Evolutionary conservation across 2,888 invertebrate genomes (phyloP).

Genomic region (Atrina japonica): DNA sequence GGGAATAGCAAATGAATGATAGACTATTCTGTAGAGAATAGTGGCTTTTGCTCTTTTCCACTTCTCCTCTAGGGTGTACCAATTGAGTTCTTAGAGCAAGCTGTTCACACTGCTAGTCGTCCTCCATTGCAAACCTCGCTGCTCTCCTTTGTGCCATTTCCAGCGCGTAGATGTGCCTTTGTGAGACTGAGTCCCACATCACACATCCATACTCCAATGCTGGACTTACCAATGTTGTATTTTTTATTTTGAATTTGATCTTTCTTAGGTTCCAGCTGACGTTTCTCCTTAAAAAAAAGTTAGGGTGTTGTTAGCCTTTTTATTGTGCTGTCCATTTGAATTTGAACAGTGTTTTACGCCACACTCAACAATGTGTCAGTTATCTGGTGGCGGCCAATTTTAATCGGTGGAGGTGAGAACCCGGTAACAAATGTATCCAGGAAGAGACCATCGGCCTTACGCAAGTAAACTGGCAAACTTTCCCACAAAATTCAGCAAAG

Average conservation of each 20-base stretch:
- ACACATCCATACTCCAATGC: not conserved
- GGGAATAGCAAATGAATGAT: not conserved
- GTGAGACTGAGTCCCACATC: not conserved
- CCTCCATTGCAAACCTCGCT: not conserved
- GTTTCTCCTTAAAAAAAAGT: no score
- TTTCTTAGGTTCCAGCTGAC: no score
- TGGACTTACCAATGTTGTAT: not conserved
- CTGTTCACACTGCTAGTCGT: not conserved
- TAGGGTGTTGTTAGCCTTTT: no score
- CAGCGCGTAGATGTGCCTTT: not conserved
- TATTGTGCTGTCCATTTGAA: no score
- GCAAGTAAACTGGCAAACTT: no score
- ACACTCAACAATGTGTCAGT: no score
- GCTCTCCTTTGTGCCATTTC: not conserved
- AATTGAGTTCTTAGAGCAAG: not conserved
- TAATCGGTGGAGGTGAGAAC: no score
- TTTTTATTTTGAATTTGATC: not conserved
- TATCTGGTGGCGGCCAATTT: no score
- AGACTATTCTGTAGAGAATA: not conserved
- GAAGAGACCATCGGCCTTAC: no score
- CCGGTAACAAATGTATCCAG: no score
- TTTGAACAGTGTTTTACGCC: no score
- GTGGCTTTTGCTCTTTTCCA: not conserved
- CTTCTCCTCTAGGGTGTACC: not conserved
- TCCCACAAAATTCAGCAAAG: no score